Percentiles rank a stretch among this genome's conserved stretches.
Evolutionary conservation across 2,797 vertebrate species (phyloP).

Genomic region (Acropternis orthonyx): DNA sequence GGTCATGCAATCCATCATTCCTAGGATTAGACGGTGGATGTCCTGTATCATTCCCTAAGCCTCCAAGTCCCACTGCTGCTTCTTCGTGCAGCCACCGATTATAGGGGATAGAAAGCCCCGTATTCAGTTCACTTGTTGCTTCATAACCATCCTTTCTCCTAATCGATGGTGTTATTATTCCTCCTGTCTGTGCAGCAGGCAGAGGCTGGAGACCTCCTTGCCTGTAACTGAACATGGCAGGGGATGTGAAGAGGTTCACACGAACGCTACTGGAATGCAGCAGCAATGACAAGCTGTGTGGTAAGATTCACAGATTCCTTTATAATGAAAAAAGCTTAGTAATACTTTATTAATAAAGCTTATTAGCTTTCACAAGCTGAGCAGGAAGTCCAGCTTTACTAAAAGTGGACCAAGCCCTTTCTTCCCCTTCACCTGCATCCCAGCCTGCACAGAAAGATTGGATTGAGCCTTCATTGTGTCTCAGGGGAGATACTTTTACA

Average conservation of each 20-base stretch:
- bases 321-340: not conserved
- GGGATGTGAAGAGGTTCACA: constrained; percentile 1
- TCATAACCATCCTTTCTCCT: not conserved
- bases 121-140: not conserved
- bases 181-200: not conserved
- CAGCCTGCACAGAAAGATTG: not conserved
- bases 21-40: too few species aligned
- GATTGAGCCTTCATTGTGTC: not conserved
- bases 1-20: too few species aligned
- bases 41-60: too few species aligned
- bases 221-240: constrained; percentile 11
- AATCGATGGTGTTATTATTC: not conserved
- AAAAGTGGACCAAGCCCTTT: not conserved
- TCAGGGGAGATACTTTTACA: not conserved
- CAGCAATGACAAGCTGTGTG: constrained; percentile 72
- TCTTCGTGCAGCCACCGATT: too few species aligned
- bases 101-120: not conserved
- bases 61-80: too few species aligned
- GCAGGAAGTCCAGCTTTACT: not conserved
- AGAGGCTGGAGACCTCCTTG: not conserved
- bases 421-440: not conserved
- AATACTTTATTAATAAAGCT: not conserved
- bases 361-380: not conserved
- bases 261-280: constrained; percentile 72
- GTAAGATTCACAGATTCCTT: constrained; percentile 64